Base-by-base conservation (phyloP, 2,888 invertebrate species). In the Drosophila picticornis region DNA sequence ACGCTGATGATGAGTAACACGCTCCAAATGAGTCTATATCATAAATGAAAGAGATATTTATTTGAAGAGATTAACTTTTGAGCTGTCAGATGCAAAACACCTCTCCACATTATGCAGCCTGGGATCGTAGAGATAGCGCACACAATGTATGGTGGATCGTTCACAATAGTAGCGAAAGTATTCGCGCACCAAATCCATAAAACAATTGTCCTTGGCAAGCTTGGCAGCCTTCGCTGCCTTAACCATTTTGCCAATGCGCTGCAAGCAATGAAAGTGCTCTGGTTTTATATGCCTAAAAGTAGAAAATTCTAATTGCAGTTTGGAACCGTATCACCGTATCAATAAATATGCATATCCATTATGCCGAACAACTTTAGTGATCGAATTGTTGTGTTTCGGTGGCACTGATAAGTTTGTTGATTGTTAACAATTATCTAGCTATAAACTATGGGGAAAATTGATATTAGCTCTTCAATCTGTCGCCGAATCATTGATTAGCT, bases 111-210 rank as follows among this genome's bases (percentile, higher is more conserved):
- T 73, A 25, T 86, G 89, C n/a, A 92, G 51, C 19, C 82, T 80
- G 11, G 88, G 72, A 71, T 92, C 91, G 36, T 90, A 88, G 4
- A 93, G 76, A 75, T 93, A 93, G 43, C 89, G 86, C 29, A 93
- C 88, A 36, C 93, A 92, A 63, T 93, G 93, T 13, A 93, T 83
- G 0, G 92, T 90, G 0, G 93, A 91, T 52, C 89, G 88, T 32
- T 90, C 79, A 43, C 92, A 93, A 70, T 92, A 93, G 43, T 72
- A 76, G n/a, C 88, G 88, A 77, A 91, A 90, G 51, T 92, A 91
- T 22, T 66, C 70, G 27, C 70, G 77, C 7, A 90, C 31, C 50
- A 92, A 70, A 25, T 88, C 73, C 64, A 59, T 75, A 27, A 91
- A 75, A 32, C 31, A 36, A 32, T 80, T 81, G 9, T 76, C 62